Percentiles rank a stretch among this genome's conserved stretches.
phyloP scores from a whole-genome alignment of 2,113 vertebrate genomes.

The Rhinopithecus roxellana region DNA sequence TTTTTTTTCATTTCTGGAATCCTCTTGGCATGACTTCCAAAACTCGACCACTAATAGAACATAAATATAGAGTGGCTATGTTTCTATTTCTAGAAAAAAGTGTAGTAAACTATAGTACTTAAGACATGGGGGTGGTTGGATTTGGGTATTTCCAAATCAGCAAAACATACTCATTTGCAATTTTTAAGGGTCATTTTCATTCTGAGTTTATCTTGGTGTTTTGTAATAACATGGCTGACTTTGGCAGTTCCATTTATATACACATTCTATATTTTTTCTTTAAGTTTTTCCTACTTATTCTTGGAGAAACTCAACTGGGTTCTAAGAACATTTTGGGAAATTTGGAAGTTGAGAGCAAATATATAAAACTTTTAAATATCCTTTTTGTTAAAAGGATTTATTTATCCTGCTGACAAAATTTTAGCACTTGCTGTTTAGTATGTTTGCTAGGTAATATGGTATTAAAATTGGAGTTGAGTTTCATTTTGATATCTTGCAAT shows the following conservation, averaged over 20 bases:
- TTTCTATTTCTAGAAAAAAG: conserved; percentile 84
- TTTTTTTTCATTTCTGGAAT: conserved; percentile 71
- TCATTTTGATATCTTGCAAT: not conserved
- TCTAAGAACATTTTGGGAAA: conserved; percentile 17
- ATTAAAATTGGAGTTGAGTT: not conserved
- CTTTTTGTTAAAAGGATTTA: not conserved
- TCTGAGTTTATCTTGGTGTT: conserved; percentile 48
- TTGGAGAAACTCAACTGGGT: conserved; percentile 21
- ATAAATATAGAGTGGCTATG: conserved; percentile 82
- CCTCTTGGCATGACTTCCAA: conserved; percentile 76
- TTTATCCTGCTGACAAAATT: not conserved
- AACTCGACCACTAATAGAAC: conserved; percentile 80
- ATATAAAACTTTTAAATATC: not conserved
- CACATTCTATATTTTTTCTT: not conserved
- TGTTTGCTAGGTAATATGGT: not conserved
- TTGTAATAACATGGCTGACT: conserved; percentile 19
- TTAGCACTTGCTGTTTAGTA: not conserved
- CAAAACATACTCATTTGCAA: conserved; percentile 53
- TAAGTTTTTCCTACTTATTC: not conserved
- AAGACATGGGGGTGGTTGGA: conserved; percentile 67
- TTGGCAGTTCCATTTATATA: not conserved
- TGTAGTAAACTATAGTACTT: conserved; percentile 60
- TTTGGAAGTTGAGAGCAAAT: not conserved
- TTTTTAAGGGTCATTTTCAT: conserved; percentile 42
- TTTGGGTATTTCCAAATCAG: conserved; percentile 66